Percentiles rank a stretch among this genome's conserved stretches.
phyloP scores from a whole-genome alignment of 1,140 invertebrate species.

The Lysiphlebus fabarum region DNA sequence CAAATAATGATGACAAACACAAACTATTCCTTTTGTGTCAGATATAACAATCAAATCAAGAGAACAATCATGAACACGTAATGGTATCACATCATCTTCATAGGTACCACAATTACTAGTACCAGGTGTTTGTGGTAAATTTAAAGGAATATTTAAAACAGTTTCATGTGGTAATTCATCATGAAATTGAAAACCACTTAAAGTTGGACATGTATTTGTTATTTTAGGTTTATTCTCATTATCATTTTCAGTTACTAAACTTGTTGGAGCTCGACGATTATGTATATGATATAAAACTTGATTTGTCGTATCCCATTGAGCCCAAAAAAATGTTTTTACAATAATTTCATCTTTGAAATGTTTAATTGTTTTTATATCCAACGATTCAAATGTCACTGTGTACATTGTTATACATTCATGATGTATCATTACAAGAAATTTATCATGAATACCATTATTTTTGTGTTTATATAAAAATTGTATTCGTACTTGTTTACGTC shows the following conservation, averaged over 20 bases:
- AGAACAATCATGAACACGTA: constrained; percentile 76
- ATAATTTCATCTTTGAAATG: constrained; percentile 61
- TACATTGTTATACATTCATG: constrained; percentile 65
- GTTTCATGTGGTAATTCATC: constrained; percentile 80
- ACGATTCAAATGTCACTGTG: constrained; percentile 35
- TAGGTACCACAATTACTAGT: constrained; percentile 64
- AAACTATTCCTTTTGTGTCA: constrained; percentile 70
- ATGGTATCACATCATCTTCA: constrained; percentile 74
- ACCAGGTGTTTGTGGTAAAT: constrained; percentile 67
- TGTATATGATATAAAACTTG: constrained; percentile 80
- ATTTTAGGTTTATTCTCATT: constrained; percentile 57
- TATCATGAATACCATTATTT: constrained; percentile 60
- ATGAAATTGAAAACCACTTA: constrained; percentile 80
- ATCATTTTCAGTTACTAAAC: constrained; percentile 65
- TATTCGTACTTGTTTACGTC: constrained; percentile 67
- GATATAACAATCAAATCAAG: constrained; percentile 76
- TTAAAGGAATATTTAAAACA: constrained; percentile 80
- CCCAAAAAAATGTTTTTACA: constrained; percentile 74
- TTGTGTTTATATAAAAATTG: constrained; percentile 76
- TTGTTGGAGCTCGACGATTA: constrained; percentile 64
- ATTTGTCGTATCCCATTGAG: constrained; percentile 75
- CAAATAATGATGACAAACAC: constrained; percentile 81
- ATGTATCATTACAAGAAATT: constrained; percentile 73
- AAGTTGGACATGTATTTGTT: constrained; percentile 60
- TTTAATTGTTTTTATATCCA: constrained; percentile 30